Percentiles rank a stretch among this genome's conserved stretches.
Evolutionary conservation across 2,113 vertebrate genomes (phyloP).

Genomic region (Furnarius figulus): DNA sequence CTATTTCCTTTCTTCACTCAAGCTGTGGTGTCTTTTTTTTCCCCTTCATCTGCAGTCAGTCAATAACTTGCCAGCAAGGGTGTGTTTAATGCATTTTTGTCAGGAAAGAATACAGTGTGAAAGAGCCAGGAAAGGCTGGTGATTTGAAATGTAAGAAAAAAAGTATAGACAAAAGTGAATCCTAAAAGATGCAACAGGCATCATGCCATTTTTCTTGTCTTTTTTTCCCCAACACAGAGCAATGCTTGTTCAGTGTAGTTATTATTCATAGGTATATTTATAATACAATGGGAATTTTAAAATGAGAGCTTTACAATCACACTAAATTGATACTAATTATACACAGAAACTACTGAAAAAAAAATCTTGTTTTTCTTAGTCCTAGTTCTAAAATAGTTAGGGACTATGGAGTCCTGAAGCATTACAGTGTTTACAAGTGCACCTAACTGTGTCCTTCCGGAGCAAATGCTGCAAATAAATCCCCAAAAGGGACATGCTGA

Average conservation of each 20-base stretch:
- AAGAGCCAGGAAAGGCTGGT: not conserved
- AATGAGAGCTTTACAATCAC: not conserved
- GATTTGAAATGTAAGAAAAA: not conserved
- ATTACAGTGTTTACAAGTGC: rapidly evolving
- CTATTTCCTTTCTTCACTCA: not conserved
- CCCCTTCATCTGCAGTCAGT: not conserved
- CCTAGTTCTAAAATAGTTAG: not conserved
- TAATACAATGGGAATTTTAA: not conserved
- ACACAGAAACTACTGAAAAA: not conserved
- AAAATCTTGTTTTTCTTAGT: not conserved
- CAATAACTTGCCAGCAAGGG: not conserved
- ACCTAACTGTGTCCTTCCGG: not conserved
- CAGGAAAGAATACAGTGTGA: not conserved
- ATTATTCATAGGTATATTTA: not conserved
- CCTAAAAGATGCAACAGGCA: not conserved
- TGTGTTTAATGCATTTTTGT: not conserved
- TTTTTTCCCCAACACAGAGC: not conserved
- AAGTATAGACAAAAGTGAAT: not conserved
- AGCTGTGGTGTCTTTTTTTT: not conserved
- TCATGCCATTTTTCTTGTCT: not conserved
- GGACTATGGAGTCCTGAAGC: not conserved
- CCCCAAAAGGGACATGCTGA: not conserved
- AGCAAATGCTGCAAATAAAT: not conserved
- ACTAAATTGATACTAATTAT: not conserved
- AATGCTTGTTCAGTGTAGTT: not conserved